phyloP scores from a whole-genome alignment of 2,797 vertebrate genomes.

The Distichodus sexfasciatus region DNA sequence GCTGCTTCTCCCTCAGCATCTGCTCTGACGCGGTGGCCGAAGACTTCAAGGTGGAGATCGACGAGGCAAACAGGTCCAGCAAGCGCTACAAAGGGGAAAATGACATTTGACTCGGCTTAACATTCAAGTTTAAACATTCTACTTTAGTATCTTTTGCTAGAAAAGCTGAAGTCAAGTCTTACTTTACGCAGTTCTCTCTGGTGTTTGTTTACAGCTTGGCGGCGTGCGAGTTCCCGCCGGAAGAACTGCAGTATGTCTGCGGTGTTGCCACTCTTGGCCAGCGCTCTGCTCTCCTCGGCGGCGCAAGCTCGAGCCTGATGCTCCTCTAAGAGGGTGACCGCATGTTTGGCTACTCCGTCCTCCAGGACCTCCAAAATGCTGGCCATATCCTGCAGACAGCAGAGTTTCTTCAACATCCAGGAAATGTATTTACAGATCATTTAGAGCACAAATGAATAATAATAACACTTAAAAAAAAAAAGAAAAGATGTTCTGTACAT shows the following conservation, averaged over 20 bases:
- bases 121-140: too few species aligned
- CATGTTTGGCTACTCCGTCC: slow-evolving; percentile 53
- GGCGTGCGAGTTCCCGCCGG: slow-evolving; percentile 35
- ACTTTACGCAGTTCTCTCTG: slow-evolving; percentile 53
- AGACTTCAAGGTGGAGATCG: not conserved
- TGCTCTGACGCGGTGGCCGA: not conserved
- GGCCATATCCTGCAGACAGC: slow-evolving; percentile 69
- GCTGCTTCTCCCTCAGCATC: slow-evolving; percentile 60
- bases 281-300: slow-evolving; percentile 30
- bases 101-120: too few species aligned
- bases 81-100: slow-evolving; percentile 16
- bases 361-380: slow-evolving; percentile 65
- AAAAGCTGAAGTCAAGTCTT: not conserved
- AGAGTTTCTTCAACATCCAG: not conserved
- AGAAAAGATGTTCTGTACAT: too few species aligned
- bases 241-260: slow-evolving; percentile 48
- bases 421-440: not conserved
- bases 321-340: slow-evolving; percentile 62
- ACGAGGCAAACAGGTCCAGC: not conserved
- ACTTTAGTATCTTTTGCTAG: too few species aligned
- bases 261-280: not conserved
- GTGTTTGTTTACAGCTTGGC: not conserved
- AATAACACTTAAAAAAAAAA: too few species aligned
- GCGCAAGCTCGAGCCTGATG: slow-evolving; percentile 54
- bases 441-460: not conserved